Percentiles rank a stretch among this genome's conserved stretches.
phyloP scores from a whole-genome alignment of 2,797 vertebrate genomes.

The Peromyscus aztecus region DNA sequence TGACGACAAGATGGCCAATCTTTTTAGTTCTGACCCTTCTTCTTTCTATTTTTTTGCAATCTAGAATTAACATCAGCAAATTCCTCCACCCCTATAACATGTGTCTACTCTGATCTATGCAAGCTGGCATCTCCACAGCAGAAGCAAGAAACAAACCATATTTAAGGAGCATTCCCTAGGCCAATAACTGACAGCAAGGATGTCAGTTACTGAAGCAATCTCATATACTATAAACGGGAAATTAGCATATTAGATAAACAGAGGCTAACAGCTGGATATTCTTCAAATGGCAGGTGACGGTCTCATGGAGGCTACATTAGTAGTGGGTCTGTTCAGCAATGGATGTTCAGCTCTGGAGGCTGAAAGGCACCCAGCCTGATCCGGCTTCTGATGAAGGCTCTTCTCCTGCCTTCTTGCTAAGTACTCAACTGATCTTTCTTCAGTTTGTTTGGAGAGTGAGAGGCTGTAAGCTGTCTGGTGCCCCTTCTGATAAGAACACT shows the following conservation, averaged over 20 bases:
- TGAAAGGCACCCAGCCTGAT: background rate
- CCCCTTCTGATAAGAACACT: background rate
- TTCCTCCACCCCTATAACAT: slow-evolving; percentile 5
- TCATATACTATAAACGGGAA: background rate
- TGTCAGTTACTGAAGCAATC: background rate
- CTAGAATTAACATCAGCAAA: slow-evolving; percentile 55
- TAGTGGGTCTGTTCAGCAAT: background rate
- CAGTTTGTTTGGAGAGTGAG: background rate
- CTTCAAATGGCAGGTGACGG: background rate
- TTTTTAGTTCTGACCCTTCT: slow-evolving; percentile 9
- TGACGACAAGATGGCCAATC: background rate
- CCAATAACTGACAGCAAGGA: background rate
- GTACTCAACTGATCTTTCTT: background rate
- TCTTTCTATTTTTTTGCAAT: background rate
- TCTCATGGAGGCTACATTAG: background rate
- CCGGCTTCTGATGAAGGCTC: background rate
- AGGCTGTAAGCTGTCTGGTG: background rate
- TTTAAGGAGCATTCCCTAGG: background rate
- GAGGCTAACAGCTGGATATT: background rate
- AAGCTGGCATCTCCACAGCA: slow-evolving; percentile 9
- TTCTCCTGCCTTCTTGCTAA: background rate
- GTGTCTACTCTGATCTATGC: slow-evolving; percentile 15
- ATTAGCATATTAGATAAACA: background rate
- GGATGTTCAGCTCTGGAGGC: background rate
- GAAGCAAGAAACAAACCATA: background rate